phyloP scores from a whole-genome alignment of 2,797 vertebrate genomes.

The Sus cebifrons region DNA sequence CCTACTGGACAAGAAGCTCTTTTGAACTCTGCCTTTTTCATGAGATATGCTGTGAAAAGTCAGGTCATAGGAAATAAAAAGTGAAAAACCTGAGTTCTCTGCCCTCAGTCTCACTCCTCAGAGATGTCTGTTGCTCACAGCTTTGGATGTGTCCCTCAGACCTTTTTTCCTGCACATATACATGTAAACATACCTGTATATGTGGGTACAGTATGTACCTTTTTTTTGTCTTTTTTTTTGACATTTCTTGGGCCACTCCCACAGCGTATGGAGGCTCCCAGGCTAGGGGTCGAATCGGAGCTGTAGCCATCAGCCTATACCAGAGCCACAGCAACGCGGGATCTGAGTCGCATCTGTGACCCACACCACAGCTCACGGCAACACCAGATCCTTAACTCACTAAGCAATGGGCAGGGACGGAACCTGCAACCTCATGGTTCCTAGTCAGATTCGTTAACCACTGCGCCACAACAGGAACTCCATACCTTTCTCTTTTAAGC shows the following conservation, averaged over 20 bases:
- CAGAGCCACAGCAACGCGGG: too few relatives aligned
- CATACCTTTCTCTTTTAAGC: neutral
- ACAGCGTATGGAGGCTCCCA: too few relatives aligned
- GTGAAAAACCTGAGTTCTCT: neutral
- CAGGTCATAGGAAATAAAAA: neutral
- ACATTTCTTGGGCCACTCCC: too few relatives aligned
- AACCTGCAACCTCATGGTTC: too few relatives aligned
- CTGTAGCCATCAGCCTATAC: too few relatives aligned
- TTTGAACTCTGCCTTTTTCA: neutral
- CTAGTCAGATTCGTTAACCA: neutral
- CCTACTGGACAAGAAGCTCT: neutral
- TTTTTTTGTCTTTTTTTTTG: neutral
- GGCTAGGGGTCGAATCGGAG: too few relatives aligned
- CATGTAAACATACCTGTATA: neutral
- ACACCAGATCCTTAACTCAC: too few relatives aligned
- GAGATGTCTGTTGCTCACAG: too few relatives aligned
- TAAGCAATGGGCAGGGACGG: too few relatives aligned
- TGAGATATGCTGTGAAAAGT: neutral
- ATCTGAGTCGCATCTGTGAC: too few relatives aligned
- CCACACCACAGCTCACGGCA: too few relatives aligned
- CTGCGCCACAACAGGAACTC: neutral
- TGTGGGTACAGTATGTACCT: neutral
- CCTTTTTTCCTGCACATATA: neutral
- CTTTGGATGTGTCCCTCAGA: neutral
- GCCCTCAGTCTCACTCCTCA: accelerated